Evolutionary conservation across 2,888 invertebrate species (phyloP).

Genomic region (Eretmocerus hayati): DNA sequence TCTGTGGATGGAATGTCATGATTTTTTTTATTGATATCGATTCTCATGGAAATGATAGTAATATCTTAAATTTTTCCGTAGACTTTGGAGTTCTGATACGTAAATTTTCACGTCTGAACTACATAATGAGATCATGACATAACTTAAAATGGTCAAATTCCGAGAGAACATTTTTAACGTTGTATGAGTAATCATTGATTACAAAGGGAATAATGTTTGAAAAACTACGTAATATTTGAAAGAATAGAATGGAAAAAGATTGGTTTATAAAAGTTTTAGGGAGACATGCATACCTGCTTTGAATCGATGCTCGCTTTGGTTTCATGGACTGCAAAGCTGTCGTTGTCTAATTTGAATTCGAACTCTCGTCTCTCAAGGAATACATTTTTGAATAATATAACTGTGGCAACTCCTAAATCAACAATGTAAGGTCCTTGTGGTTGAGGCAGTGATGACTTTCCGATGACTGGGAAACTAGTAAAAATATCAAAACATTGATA

Average conservation of each 20-base stretch:
- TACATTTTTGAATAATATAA: conserved; percentile 32
- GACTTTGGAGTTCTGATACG: too few species aligned
- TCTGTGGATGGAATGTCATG: background rate
- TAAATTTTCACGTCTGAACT: too few species aligned
- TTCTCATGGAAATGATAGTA: too few species aligned
- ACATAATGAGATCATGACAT: too few species aligned
- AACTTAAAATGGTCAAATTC: too few species aligned
- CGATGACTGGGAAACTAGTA: conserved; percentile 32
- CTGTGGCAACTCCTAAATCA: conserved; percentile 11
- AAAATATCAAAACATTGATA: background rate
- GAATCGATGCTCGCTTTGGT: conserved; percentile 20
- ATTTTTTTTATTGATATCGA: too few species aligned
- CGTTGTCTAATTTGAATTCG: conserved; percentile 25
- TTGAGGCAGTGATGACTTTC: conserved; percentile 27
- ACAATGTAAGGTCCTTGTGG: conserved; percentile 33
- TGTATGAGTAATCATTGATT: too few species aligned
- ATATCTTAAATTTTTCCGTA: too few species aligned
- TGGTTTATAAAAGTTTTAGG: too few species aligned
- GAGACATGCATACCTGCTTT: conserved; percentile 33
- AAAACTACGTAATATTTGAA: background rate
- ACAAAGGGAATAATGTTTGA: too few species aligned
- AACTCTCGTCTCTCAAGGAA: conserved; percentile 29
- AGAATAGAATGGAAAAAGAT: background rate
- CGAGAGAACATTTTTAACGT: too few species aligned
- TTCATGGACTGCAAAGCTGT: conserved; percentile 21